Conservation (phyloP, 2,888 invertebrate genomes). For the Halictus ligatus region DNA sequence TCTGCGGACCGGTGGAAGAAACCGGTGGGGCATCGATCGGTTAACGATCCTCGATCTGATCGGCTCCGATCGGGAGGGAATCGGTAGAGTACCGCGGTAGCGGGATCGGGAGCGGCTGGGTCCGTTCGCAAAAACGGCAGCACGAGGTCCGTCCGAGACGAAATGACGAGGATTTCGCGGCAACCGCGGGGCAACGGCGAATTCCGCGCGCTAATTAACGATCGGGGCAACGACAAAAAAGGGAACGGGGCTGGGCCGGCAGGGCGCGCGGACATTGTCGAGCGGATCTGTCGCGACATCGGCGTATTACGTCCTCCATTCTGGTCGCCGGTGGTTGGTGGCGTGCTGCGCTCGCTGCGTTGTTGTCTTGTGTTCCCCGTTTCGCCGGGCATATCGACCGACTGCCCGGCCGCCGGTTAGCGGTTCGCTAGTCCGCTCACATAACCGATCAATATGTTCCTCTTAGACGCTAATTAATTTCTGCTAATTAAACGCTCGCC, state of each 20-base stretch:
- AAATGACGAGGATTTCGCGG: conserved; percentile 68
- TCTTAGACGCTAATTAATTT: conserved; percentile 78
- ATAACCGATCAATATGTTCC: conserved; percentile 78
- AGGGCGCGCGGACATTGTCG: conserved; percentile 70
- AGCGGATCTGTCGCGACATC: conserved; percentile 70
- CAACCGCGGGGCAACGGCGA: conserved; percentile 58
- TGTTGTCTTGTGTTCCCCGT: conserved; percentile 31
- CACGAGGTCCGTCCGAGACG: conserved; percentile 38
- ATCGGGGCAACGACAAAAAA: conserved; percentile 69
- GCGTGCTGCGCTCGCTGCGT: not conserved
- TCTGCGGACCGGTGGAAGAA: not conserved
- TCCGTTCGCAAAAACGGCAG: conserved; percentile 43
- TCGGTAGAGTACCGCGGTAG: conserved; percentile 15
- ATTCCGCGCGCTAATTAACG: conserved; percentile 75
- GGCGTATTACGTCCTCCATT: conserved; percentile 69
- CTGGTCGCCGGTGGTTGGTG: conserved; percentile 20
- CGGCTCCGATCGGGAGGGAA: not conserved
- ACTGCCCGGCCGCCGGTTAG: conserved; percentile 38
- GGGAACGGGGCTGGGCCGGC: conserved; percentile 23
- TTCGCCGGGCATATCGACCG: conserved; percentile 43
- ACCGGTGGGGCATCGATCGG: not conserved
- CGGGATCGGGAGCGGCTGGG: not conserved
- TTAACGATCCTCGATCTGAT: not conserved
- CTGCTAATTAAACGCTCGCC: conserved; percentile 75
- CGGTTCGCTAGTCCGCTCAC: conserved; percentile 65